phyloP scores from a whole-genome alignment of 2,113 vertebrate species.

The Elephas maximus region DNA sequence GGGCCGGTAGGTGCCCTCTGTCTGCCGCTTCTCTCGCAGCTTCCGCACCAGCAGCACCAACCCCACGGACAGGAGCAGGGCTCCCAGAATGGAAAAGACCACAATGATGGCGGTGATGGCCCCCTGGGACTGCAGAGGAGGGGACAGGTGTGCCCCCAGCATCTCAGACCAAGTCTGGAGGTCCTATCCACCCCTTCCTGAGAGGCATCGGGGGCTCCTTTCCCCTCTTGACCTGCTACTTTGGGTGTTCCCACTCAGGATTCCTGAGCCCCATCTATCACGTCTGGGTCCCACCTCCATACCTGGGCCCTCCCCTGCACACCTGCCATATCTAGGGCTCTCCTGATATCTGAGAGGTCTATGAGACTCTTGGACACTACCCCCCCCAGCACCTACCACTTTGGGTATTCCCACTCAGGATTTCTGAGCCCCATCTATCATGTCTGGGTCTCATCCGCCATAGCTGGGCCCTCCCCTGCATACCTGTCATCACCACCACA shows the following conservation, averaged over 20 bases:
- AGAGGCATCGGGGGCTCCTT: background rate
- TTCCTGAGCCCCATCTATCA: background rate
- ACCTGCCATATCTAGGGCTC: background rate
- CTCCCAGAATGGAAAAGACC: slow-evolving; percentile 90
- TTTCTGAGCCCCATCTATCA: too few species aligned
- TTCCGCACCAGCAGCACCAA: slow-evolving; percentile 87
- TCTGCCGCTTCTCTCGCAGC: slow-evolving; percentile 91
- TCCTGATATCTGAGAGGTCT: background rate
- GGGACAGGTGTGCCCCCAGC: background rate
- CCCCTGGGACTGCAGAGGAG: slow-evolving; percentile 35
- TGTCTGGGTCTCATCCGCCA: too few species aligned
- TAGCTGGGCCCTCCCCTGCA: background rate
- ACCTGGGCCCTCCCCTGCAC: background rate
- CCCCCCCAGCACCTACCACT: background rate
- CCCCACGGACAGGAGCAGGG: slow-evolving; percentile 85
- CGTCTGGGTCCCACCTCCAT: background rate
- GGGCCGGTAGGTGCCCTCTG: slow-evolving; percentile 93
- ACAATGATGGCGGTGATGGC: slow-evolving; percentile 90
- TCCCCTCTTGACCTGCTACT: background rate
- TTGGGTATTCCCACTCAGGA: too few species aligned
- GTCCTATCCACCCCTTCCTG: background rate
- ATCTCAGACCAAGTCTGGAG: background rate
- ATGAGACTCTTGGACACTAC: background rate
- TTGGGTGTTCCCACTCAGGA: background rate
- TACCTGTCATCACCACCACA: too few species aligned